Base-by-base conservation (phyloP, 2,888 invertebrate species). In the Yponomeuta cagnagella region DNA sequence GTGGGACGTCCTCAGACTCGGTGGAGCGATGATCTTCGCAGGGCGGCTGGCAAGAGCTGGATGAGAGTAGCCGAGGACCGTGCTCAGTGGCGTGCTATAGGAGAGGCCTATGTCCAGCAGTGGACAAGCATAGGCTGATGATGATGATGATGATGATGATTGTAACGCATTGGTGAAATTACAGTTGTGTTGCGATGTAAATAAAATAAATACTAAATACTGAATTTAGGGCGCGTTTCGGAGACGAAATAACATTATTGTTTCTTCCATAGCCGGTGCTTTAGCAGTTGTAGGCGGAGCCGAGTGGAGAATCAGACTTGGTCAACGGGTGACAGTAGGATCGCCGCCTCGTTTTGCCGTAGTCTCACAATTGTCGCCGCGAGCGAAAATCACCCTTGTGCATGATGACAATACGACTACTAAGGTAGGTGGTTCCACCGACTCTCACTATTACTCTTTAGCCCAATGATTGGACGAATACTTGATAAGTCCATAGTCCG, bases 251-350 rank as follows among this genome's bases (percentile, higher is more conserved):
- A 30, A 31, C 12, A 63, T 15, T 63, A 10, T 63, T 63, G 23
- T 23, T 31, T 10, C 30, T 65, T 64, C 30, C 23, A 31, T 71
- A 93, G 93, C 89, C 65, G 93, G 93, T 43, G 90, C 89, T 0
- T 77, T 93, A 23, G 91, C 90, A 12, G 90, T 92, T 0, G 85
- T 90, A 0, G 92, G 93, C 30, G 92, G 91, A 2, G 87, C 91
- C 43, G 93, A 93, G 75, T 91, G 90, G 85, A 84, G 93, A 1
- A 78, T 88, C 33, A 79, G 92, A 31, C 73, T 91, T 1, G 93
- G 93, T 0, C 91, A 92, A 70, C 82, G 82, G 23, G 89, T 92
- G 8, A 74, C 79, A 0, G 82, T 83, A 0, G 92, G 90, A 0
- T 84, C 87, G 0, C 90, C 90, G 3, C 83, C 89, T 0, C 80